Conservation (phyloP, 1,140 invertebrate genomes). For the Drosophila lini region DNA sequence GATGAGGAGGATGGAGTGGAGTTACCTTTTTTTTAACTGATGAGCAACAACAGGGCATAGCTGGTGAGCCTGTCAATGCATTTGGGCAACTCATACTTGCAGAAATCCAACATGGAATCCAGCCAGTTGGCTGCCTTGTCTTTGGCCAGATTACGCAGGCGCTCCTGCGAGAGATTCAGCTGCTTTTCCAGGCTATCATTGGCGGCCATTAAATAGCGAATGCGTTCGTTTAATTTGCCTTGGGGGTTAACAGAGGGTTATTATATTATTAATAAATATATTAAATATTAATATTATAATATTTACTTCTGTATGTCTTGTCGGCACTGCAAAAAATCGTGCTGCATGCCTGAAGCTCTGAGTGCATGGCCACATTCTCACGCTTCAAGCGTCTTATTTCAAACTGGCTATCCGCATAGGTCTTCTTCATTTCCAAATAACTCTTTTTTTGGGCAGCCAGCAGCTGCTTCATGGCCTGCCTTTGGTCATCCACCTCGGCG, state of each 20-base stretch:
- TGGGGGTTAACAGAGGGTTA: slow-evolving; percentile 5
- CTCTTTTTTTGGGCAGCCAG: slow-evolving; percentile 83
- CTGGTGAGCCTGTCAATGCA: slow-evolving; percentile 57
- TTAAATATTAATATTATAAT: neutral
- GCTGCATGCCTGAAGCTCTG: slow-evolving; percentile 73
- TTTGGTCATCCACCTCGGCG: slow-evolving; percentile 86
- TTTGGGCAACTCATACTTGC: slow-evolving; percentile 80
- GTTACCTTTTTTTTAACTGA: slow-evolving; percentile 36
- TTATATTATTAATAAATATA: neutral
- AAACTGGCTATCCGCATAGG: slow-evolving; percentile 74
- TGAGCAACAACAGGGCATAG: slow-evolving; percentile 55
- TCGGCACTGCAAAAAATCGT: slow-evolving; percentile 81
- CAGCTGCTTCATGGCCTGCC: slow-evolving; percentile 82
- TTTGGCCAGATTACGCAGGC: slow-evolving; percentile 69
- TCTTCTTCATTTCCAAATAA: slow-evolving; percentile 84
- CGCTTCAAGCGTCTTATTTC: slow-evolving; percentile 84
- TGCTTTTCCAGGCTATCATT: slow-evolving; percentile 68
- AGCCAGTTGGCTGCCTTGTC: slow-evolving; percentile 77
- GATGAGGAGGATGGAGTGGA: slow-evolving; percentile 21
- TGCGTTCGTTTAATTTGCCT: slow-evolving; percentile 81
- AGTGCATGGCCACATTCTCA: slow-evolving; percentile 83
- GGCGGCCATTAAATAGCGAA: slow-evolving; percentile 61
- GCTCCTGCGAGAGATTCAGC: slow-evolving; percentile 62
- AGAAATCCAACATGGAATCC: slow-evolving; percentile 82
- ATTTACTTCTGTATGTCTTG: slow-evolving; percentile 72